These are phyloP conservation scores for Penaeus chinensis DNA, from an alignment of 1,140 invertebrate genomes.

Conservation along the genomic window DNA sequence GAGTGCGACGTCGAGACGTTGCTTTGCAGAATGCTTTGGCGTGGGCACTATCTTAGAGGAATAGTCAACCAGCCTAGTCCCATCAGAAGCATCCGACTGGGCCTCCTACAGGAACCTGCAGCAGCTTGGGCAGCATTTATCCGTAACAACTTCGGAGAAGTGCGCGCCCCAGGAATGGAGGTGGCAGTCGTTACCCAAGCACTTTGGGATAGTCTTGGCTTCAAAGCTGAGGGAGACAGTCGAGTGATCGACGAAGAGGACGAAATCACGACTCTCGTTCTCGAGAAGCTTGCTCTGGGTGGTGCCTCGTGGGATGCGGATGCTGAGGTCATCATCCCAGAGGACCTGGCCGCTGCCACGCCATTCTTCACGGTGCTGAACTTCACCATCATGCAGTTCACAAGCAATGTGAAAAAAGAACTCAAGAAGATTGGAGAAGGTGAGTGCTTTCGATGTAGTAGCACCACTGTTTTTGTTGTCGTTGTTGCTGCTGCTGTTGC, in stretches of 20 bases:
- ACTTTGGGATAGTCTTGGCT: conserved; percentile 10
- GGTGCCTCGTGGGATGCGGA: conserved; percentile 40
- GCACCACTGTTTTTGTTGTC: not conserved
- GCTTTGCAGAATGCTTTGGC: conserved; percentile 10
- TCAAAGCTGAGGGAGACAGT: conserved; percentile 35
- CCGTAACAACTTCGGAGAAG: conserved; percentile 39
- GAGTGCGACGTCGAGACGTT: conserved; percentile 9
- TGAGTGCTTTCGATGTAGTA: not conserved
- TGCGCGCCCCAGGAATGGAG: conserved; percentile 12
- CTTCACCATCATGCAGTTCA: conserved; percentile 42
- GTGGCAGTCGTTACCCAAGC: conserved; percentile 39
- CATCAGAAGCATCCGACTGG: conserved; percentile 28
- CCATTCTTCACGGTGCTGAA: conserved; percentile 30
- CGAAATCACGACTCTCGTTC: conserved; percentile 34
- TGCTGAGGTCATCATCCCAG: conserved; percentile 42
- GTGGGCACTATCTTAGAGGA: conserved; percentile 29
- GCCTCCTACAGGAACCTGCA: conserved; percentile 43
- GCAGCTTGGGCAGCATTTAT: conserved; percentile 42
- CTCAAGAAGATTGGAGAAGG: conserved; percentile 36
- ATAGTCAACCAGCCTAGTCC: conserved; percentile 13
- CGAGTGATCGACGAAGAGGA: conserved; percentile 42
- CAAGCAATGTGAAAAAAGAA: conserved; percentile 34
- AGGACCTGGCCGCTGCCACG: conserved; percentile 34
- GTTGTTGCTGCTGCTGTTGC: not conserved
- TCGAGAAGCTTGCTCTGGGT: conserved; percentile 40